A percentile compares a stretch with the other conserved stretches of the same genome.
phyloP scores from a whole-genome alignment of 2,113 vertebrate species.

The human region GRCh38 chr2:212162001-212162500 shows the following conservation, averaged over 20 bases:
- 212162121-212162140: not conserved
- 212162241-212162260: not conserved
- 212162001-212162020: not conserved
- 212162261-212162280: not conserved
- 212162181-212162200: not conserved
- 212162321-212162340: not conserved
- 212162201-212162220: not conserved
- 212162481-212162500: not conserved
- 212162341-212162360: not conserved
- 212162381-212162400: not conserved
- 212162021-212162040: not conserved
- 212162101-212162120: not conserved
- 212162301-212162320: not conserved
- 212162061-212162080: not conserved
- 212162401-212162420: too few relatives aligned
- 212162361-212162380: not conserved
- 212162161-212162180: not conserved
- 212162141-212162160: not conserved
- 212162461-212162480: not conserved
- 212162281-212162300: not conserved
- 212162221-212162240: not conserved
- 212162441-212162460: not conserved
- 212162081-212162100: not conserved
- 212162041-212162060: not conserved
- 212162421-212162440: not conserved